Base-by-base conservation (phyloP, 1,140 invertebrate species). In the Leptinotarsa defecta region DNA sequence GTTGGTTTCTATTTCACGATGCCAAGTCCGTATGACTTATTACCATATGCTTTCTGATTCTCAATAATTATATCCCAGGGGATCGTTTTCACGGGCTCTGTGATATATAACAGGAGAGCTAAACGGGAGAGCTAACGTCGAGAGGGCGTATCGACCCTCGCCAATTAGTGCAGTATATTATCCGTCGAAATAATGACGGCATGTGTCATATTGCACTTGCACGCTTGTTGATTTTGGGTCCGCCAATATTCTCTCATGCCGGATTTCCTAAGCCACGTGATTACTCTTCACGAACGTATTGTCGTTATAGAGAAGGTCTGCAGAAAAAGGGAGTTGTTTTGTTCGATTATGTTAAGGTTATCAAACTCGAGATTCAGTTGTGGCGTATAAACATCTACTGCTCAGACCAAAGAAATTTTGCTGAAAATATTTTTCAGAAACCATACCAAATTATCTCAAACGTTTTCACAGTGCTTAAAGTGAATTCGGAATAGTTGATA, bases 31-130 rank as follows among this genome's bases (percentile, higher is more conserved):
- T 74, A 78, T 78, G 75, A 78, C 75, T 78, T 77, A 79, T 78
- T 77, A 78, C 76, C 78, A 78, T 79, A 79, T 79, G 78, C 78
- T 79, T 77, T 77, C 74, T 79, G 78, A 79, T 79, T 78, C 76
- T 73, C 78, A 78, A 79, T 79, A 79, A 79, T 79, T 73, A 76
- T 79, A 79, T 79, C 78, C 78, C 78, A 49, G 63, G 78, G 78
- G 78, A 80, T 80, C 79, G 75, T 77, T 80, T 80, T 79, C 78
- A 79, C 71, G 74, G 67, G 17, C 62, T 17, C 49, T 19, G 43
- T 48, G 52, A 63, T 65, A 52, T 57, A 57, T 57, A 19, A 57
- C 52, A 19, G 52, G 52, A 57, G 34, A 43, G 68, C n/a, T 43
- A 63, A 72, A 72, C 71, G 77, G 70, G 49, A 72, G 62, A 68